A percentile compares a stretch with the other conserved stretches of the same genome.
Conservation (phyloP, 2,888 invertebrate genomes). For the Amiota mariae region DNA sequence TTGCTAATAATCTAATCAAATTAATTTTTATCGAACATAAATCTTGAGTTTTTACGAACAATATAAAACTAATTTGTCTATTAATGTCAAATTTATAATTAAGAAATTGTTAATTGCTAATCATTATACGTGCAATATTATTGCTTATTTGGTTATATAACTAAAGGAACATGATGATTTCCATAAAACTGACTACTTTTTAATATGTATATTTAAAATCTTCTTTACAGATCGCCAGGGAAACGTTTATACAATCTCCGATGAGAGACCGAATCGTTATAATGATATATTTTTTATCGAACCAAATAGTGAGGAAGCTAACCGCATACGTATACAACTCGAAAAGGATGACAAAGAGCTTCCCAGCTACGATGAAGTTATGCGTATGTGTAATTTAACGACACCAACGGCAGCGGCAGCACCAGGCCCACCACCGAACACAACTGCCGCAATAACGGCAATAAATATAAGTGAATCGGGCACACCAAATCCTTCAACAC, state of each 20-base stretch:
- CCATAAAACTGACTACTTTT: no score
- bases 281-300: slow-evolving; percentile 68
- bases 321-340: slow-evolving; percentile 61
- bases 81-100: no score
- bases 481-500: background rate
- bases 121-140: no score
- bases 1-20: slow-evolving; percentile 9
- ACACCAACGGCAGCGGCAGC: slow-evolving; percentile 48
- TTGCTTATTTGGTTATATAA: no score
- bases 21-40: background rate
- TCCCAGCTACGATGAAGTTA: slow-evolving; percentile 71
- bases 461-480: background rate
- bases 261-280: slow-evolving; percentile 57
- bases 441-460: background rate
- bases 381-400: slow-evolving; percentile 63
- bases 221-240: slow-evolving; percentile 63
- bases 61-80: no score
- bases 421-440: background rate
- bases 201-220: background rate
- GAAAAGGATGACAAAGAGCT: slow-evolving; percentile 70
- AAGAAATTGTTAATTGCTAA: no score
- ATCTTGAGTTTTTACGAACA: no score
- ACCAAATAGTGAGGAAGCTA: slow-evolving; percentile 60
- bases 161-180: background rate
- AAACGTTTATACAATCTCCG: slow-evolving; percentile 52